A percentile compares a stretch with the other conserved stretches of the same genome.
phyloP scores from a whole-genome alignment of 2,113 vertebrate genomes.

The Pituophis catenifer region DNA sequence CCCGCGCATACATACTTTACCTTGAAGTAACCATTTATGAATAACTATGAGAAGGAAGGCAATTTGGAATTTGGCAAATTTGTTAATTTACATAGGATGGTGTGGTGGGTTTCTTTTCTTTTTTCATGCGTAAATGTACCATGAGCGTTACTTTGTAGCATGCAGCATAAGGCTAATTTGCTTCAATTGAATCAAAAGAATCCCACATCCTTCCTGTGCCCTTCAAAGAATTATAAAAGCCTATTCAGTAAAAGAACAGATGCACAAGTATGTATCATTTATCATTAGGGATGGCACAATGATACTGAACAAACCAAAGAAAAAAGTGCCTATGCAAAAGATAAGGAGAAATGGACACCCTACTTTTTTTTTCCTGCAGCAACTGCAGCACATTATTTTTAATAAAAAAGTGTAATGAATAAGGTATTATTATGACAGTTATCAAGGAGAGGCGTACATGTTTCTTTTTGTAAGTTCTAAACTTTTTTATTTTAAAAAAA shows the following conservation, averaged over 20 bases:
- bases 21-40: not conserved
- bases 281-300: constrained; percentile 36
- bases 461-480: not conserved
- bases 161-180: constrained; percentile 57
- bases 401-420: not conserved
- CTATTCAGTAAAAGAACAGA: constrained; percentile 66
- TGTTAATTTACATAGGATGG: constrained; percentile 39
- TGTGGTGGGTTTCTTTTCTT: constrained; percentile 41
- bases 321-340: constrained; percentile 30
- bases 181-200: constrained; percentile 73
- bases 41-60: not conserved
- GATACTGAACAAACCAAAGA: constrained; percentile 47
- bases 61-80: constrained; percentile 20
- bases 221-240: constrained; percentile 68
- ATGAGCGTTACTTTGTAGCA: constrained; percentile 55
- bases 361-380: constrained; percentile 37
- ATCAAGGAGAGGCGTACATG: not conserved
- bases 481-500: not conserved
- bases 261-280: constrained; percentile 60
- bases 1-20: not conserved
- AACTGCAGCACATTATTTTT: constrained; percentile 34
- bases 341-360: constrained; percentile 10
- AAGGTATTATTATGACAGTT: not conserved
- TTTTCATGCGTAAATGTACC: constrained; percentile 60
- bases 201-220: constrained; percentile 77